Evolutionary conservation across 1,140 invertebrate species (phyloP).

Genomic region (Globodera ellingtonae): DNA sequence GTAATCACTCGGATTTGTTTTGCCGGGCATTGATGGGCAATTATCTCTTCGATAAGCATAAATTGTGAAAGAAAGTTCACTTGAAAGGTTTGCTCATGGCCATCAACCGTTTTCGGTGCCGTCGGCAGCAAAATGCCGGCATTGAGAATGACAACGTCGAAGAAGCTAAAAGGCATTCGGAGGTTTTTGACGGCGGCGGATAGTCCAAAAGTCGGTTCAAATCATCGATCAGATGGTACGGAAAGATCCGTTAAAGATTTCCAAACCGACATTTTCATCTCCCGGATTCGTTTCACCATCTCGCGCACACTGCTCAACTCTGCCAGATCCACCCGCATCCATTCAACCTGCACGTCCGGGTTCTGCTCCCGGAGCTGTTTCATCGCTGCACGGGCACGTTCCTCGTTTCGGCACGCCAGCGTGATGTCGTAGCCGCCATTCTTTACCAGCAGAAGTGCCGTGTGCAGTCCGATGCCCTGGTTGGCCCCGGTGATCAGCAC

Average conservation of each 20-base stretch:
- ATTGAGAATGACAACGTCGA: conserved; percentile 45
- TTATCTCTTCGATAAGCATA: conserved; percentile 30
- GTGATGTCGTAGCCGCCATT: conserved; percentile 46
- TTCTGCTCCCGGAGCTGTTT: conserved; percentile 28
- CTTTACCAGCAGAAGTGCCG: conserved; percentile 31
- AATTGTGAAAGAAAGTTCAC: conserved; percentile 45
- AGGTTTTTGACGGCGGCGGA: not conserved
- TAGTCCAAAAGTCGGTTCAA: too few species aligned
- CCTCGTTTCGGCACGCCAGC: conserved; percentile 41
- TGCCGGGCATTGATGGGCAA: conserved; percentile 18
- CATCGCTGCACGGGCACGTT: conserved; percentile 28
- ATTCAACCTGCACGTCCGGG: conserved; percentile 14
- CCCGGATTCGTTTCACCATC: conserved; percentile 14
- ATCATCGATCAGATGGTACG: too few species aligned
- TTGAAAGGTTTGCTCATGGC: conserved; percentile 39
- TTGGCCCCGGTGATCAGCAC: conserved; percentile 45
- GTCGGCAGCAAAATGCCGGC: conserved; percentile 40
- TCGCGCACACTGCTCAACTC: conserved; percentile 18
- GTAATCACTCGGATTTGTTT: conserved; percentile 36
- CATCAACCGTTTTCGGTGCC: conserved; percentile 32
- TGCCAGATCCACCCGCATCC: conserved; percentile 30
- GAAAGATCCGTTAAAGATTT: too few species aligned
- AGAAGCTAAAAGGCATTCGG: conserved; percentile 18
- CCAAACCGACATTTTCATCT: conserved; percentile 9
- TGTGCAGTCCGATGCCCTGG: conserved; percentile 45